These are phyloP conservation scores for Drosophila mayri DNA, from an alignment of 1,140 invertebrate genomes.

Conservation along the genomic window DNA sequence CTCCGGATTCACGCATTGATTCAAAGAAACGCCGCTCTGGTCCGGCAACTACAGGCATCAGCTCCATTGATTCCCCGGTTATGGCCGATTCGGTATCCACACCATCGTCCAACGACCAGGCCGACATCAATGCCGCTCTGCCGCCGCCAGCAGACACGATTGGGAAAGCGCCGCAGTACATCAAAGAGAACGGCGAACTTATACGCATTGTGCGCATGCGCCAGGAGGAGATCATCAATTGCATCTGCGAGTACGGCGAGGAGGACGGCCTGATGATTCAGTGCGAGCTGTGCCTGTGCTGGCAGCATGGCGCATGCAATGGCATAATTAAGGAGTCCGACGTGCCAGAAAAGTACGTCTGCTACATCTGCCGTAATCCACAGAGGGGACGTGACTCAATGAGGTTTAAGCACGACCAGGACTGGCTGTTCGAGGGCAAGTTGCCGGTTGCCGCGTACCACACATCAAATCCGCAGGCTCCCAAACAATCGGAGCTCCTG, in stretches of 20 bases:
- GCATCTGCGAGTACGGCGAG: conserved; percentile 91
- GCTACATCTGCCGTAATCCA: conserved; percentile 94
- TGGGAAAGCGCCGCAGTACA: conserved; percentile 73
- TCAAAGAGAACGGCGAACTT: conserved; percentile 87
- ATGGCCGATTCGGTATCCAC: conserved; percentile 63
- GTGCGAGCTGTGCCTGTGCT: conserved; percentile 96
- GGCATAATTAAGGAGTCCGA: conserved; percentile 91
- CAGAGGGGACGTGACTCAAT: conserved; percentile 89
- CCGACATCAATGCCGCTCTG: conserved; percentile 67
- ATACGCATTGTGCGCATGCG: conserved; percentile 89
- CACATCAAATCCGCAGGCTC: conserved; percentile 79
- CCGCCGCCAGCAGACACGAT: conserved; percentile 38
- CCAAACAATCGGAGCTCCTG: conserved; percentile 85
- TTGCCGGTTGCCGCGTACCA: conserved; percentile 87
- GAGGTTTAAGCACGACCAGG: conserved; percentile 93
- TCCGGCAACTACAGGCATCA: conserved; percentile 45
- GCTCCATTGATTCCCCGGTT: conserved; percentile 54
- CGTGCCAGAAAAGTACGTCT: conserved; percentile 96
- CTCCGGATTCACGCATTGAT: conserved; percentile 43
- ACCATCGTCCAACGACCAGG: conserved; percentile 56
- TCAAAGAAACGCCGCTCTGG: conserved; percentile 62
- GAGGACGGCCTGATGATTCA: conserved; percentile 98
- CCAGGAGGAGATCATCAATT: conserved; percentile 94
- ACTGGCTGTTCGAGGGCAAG: conserved; percentile 93
- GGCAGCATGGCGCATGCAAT: conserved; percentile 97